Percentiles rank a stretch among this genome's conserved stretches.
Evolutionary conservation across 2,113 vertebrate genomes (phyloP).

Genomic region (Xenopus tropicalis): DNA sequence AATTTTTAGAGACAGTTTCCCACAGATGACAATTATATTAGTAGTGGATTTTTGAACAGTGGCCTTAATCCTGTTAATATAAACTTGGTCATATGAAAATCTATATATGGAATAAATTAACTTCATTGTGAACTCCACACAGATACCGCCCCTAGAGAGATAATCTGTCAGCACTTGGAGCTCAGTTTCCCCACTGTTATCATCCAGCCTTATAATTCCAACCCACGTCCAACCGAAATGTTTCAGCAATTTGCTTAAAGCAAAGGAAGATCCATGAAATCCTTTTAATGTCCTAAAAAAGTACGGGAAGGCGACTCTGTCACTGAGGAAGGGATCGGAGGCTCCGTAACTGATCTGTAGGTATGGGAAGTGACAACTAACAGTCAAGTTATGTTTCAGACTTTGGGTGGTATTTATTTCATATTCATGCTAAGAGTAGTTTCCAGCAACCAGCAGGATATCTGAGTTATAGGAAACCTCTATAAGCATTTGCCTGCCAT

Average conservation of each 20-base stretch:
- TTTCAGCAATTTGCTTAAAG: neutral
- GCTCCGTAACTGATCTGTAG: conserved; percentile 23
- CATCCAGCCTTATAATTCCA: conserved; percentile 12
- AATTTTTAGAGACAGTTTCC: neutral
- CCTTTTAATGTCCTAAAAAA: conserved; percentile 8
- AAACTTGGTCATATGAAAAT: too few species aligned
- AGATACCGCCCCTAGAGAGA: neutral
- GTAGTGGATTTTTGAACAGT: neutral
- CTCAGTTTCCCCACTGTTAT: conserved; percentile 5
- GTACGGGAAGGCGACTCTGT: neutral
- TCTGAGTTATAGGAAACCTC: too few species aligned
- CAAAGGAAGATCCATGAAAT: neutral
- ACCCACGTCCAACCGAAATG: conserved; percentile 11
- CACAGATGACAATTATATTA: neutral
- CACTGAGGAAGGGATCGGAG: neutral
- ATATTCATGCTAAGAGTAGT: too few species aligned
- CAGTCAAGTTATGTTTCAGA: too few species aligned
- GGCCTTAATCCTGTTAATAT: neutral
- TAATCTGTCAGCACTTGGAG: neutral
- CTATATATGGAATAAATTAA: neutral
- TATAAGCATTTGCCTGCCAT: too few species aligned
- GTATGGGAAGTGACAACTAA: too few species aligned
- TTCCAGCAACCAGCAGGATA: too few species aligned
- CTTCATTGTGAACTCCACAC: conserved; percentile 3
- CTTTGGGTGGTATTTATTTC: too few species aligned